phyloP scores from a whole-genome alignment of 1,140 invertebrate genomes.

The Drosophila yakuba region DNA sequence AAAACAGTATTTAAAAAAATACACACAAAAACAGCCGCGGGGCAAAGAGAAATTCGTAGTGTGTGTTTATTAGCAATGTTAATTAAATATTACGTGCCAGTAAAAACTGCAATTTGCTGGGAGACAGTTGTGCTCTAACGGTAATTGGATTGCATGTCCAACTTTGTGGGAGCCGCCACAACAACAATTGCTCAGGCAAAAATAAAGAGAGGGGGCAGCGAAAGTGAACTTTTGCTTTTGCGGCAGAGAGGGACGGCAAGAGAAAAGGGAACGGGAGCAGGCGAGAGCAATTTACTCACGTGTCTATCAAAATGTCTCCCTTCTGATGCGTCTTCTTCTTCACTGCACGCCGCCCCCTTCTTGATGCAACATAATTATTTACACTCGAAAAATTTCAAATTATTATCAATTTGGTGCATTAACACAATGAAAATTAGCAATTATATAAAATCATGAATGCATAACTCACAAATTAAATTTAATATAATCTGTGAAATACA shows the following conservation, averaged over 20 bases:
- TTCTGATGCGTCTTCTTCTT: constrained; percentile 29
- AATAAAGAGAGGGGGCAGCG: constrained; percentile 57
- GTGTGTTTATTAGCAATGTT: constrained; percentile 58
- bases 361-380: constrained; percentile 66
- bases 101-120: constrained; percentile 73
- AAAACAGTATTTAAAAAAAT: constrained; percentile 11
- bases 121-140: constrained; percentile 59
- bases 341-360: not conserved
- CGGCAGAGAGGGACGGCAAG: constrained; percentile 3
- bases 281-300: constrained; percentile 73
- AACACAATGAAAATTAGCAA: no score
- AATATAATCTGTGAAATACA: no score
- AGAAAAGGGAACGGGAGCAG: not conserved
- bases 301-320: constrained; percentile 65
- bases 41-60: constrained; percentile 64
- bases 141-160: constrained; percentile 79
- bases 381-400: not conserved
- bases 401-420: no score
- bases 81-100: constrained; percentile 76
- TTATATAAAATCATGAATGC: no score
- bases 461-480: no score
- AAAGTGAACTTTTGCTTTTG: constrained; percentile 81
- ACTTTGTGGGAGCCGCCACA: constrained; percentile 53
- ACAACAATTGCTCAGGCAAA: constrained; percentile 24
- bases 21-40: constrained; percentile 26